Base-by-base conservation (phyloP, 2,113 vertebrate species). In the Chaetura pelagica region DNA sequence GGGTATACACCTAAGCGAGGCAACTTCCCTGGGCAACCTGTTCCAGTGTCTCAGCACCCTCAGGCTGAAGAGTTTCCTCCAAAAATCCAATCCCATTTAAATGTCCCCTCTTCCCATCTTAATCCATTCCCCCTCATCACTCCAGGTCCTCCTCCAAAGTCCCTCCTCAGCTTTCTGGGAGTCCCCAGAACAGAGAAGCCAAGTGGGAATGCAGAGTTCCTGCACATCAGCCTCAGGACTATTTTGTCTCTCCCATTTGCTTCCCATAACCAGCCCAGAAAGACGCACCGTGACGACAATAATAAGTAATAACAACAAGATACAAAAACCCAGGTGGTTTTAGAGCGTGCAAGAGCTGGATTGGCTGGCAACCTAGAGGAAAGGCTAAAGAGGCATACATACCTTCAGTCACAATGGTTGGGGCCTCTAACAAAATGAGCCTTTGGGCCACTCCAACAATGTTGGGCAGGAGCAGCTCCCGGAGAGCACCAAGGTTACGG, bases 371-470 rank as follows among this genome's bases (percentile, higher is more conserved):
- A 14, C 40, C 40, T 42, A 42, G 40, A 42, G 40, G 40, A 42
- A 42, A 42, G 40, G 40, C 74, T 48, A 95, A 95, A 96, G 96
- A 95, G 90, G 63, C 80, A 97, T 99, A 99, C 99, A 97, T 99
- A 99, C 99, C 99, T 99, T 99, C 98, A 73, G 98, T 98, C 97
- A 99, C 96, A 97, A 99, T 97, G 97, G 96, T 99, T 97, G 98
- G 98, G 93, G 97, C 97, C 75, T 99, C 97, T 98, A 99, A 92
- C 97, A 99, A 97, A 99, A 99, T 98, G 97, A 94, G 98, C 85
- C 99, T 99, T 94, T 99, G 98, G 97, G 98, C 97, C 98, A 99
- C 98, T 94, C 98, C 98, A 89, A 97, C 97, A 99, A 99, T 97
- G 98, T 98, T 98, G 73, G 96, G 98, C 85, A 98, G 97, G 97